Evolutionary conservation across 1,140 invertebrate genomes (phyloP), one percentile per base, ranked within the genome.

Genomic region (Drosophila burlai): DNA sequence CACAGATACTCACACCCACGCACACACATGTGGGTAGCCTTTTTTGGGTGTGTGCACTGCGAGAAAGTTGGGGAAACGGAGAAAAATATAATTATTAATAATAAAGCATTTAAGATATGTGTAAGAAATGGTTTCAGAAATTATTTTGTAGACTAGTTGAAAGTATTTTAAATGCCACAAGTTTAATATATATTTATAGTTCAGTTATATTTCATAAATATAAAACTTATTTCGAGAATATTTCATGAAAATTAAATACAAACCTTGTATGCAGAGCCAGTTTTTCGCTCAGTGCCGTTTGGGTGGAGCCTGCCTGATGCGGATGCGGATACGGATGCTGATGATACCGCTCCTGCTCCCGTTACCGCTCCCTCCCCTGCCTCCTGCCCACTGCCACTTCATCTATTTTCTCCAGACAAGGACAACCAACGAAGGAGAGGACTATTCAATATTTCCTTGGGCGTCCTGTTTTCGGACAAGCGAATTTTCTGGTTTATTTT

Each of bases 401-500:
- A 40, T 45, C 18, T 60, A 60, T 64, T 21, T 67, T n/a, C 67
- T 38, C 4, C 36, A 47, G 40, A 46, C 77, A 67, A 38, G 54
- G 36, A 58, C 74, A 58, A 47, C 42, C 38, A 47, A 42, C 59
- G 52, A 50, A 42, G 63, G 52, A 50, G 24, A 49, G 40, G 59
- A 81, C 62, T 52, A 86, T 76, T 76, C 79, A 85, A 81, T 81
- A 79, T 63, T 76, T 79, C 63, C 58, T 73, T 76, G 47, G 76
- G 64, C 57, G 55, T 46, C 40, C 71, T 65, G 38, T 18, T 54
- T 71, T 38, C 60, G 43, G 61, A 64, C 34, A 38, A 26, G 16
- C 10, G 60, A 31, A n/a, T 16, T 31, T 31, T 34, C n/a, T 50
- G 45, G 10, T 11, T 3, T 16, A 40, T 42, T 57, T 57, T 57